Base-by-base conservation (phyloP, 2,888 invertebrate genomes). In the Mesoligia furuncula region DNA sequence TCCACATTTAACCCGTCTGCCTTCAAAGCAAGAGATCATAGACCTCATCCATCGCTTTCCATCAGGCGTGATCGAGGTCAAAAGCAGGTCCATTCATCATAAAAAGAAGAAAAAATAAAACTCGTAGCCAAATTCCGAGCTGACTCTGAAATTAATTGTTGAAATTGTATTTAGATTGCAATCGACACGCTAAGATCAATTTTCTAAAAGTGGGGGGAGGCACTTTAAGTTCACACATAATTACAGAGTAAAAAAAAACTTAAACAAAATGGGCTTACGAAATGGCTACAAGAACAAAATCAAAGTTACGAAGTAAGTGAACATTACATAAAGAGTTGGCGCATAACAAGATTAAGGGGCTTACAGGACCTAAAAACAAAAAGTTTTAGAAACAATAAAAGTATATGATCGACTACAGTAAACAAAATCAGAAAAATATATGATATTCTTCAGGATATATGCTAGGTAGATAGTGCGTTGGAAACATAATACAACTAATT, bases 291-390 rank as follows among this genome's bases (percentile, higher is more conserved):
- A n/a, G 54, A 66, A 31, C 13, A 71, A 57, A 39, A 61, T 17
- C 15, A 48, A 65, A 70, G 11, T 68, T 69, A 24, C n/a, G n/a
- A 54, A 64, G 45, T 20, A 42, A 42, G n/a, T 65, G 8, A 62
- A 66, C n/a, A 70, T 80, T 48, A 80, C 73, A 42, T 73, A 73
- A 81, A 27, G 6, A 59, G 24, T 36, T 69, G 61, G 39, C 80
- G 71, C 71, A 64, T 82, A 73, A 68, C 65, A 73, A 82, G 70
- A 77, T 75, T 42, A 31, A 31, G 31, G 31, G 31, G 31, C 31
- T 31, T 31, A 31, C 31, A 31, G 31, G 31, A 31, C 31, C 31
- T 31, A 31, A 31, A 31, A 2, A 31, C 31, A 31, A 31, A 4
- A 31, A 31, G 3, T 31, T 31, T 31, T 31, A 31, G 31, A 31